Base-by-base conservation (phyloP, 1,140 invertebrate species). In the Rhizoglyphus robini region DNA sequence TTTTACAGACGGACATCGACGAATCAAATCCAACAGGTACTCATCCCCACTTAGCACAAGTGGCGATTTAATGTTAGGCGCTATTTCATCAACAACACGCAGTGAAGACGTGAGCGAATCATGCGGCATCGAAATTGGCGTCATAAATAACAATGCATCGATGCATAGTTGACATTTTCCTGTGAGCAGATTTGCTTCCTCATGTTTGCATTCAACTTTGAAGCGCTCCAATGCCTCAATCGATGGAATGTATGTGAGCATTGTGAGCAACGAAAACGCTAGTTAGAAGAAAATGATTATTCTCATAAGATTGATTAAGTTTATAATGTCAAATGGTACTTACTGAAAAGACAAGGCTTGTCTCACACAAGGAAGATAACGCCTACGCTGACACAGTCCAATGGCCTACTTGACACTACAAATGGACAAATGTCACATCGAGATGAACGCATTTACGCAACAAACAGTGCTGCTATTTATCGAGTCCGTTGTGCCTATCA, bases 91-190 rank as follows among this genome's bases (percentile, higher is more conserved):
- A 18, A 29, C 15, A 23, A 11, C 15, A 20, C 15, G 8, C 29
- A 29, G 15, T 15, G 15, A 29, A 23, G 15, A 1, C 13, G 15
- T 32, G 15, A 60, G 8, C 13, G 27, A 11, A 20, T 60, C 27
- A 8, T 31, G 4, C 18, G 5, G 5, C 29, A 20, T 13, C 29
- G 32, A 13, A 29, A 60, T 29, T 2, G 15, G 58, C 30, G 27
- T 29, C 58, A 60, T n/a, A 8, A 60, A 60, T n/a, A 60, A 46
- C 29, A 60, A 46, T 23, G 15, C 58, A 34, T 60, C 58, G 30
- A 60, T 60, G 30, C 58, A 60, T n/a, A 60, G 30, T 46, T 60
- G 58, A 60, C 58, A 60, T 46, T 60, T 60, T 32, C 58, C 58
- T n/a, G 15, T 13, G 29, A 15, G 30, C 29, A 60, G 27, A 60